Conservation (phyloP, 2,888 invertebrate genomes). For the Cerceris ruficornis region DNA sequence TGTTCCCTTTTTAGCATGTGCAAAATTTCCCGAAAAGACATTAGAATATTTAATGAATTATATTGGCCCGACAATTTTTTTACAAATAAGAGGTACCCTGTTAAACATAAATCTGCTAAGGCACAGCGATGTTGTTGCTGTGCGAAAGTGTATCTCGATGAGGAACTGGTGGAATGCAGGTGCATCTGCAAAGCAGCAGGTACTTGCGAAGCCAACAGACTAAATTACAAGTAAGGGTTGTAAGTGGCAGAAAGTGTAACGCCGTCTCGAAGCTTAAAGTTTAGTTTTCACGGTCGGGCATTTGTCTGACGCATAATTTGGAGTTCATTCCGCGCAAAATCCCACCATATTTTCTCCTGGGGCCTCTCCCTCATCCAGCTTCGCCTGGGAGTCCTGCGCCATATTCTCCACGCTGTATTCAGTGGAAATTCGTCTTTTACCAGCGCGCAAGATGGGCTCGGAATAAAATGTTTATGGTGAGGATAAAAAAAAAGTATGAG, state of each 20-base stretch:
- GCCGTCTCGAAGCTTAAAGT: slow-evolving; percentile 69
- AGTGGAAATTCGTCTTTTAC: neutral
- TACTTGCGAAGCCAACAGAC: slow-evolving; percentile 10
- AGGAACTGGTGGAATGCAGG: slow-evolving; percentile 19
- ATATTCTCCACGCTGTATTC: neutral
- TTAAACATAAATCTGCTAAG: slow-evolving; percentile 37
- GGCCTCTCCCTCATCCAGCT: slow-evolving; percentile 1
- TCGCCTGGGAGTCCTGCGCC: neutral
- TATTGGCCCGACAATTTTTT: neutral
- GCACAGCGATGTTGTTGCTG: slow-evolving; percentile 9
- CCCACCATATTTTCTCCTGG: slow-evolving; percentile 63
- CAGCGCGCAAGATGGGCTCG: neutral
- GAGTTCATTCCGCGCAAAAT: slow-evolving; percentile 71
- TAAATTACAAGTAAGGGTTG: slow-evolving; percentile 52
- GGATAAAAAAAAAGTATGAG: neutral
- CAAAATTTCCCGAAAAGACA: too few relatives aligned
- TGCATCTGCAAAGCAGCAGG: slow-evolving; percentile 1
- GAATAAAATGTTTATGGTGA: neutral
- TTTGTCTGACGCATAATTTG: slow-evolving; percentile 75
- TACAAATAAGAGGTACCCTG: neutral
- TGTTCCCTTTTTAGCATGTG: too few relatives aligned
- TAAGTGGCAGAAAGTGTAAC: slow-evolving; percentile 65
- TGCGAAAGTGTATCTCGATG: slow-evolving; percentile 23
- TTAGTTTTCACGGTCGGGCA: slow-evolving; percentile 73
- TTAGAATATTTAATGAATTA: too few relatives aligned